Conservation (phyloP, 2,113 vertebrate species). For the Nothocercus julius region DNA sequence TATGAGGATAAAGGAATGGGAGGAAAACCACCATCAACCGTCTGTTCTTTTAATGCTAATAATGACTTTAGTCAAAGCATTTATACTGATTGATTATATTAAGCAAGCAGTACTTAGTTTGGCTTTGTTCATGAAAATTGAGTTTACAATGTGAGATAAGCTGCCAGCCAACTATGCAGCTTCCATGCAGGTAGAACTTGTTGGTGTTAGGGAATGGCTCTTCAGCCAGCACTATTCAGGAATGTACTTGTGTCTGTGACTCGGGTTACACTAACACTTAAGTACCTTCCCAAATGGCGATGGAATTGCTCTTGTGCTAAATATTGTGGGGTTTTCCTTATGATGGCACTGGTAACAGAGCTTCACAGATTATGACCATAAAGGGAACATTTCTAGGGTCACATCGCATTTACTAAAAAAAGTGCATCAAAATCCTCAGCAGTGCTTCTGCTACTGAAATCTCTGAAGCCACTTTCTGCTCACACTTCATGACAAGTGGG, state of each 20-base stretch:
- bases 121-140: not conserved
- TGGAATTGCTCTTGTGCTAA: not conserved
- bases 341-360: not conserved
- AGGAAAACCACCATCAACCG: not conserved
- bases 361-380: not conserved
- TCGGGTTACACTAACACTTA: not conserved
- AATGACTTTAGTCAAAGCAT: not conserved
- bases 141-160: not conserved
- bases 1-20: not conserved
- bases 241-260: not conserved
- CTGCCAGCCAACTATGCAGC: accelerated
- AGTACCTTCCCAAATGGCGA: not conserved
- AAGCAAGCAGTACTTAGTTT: not conserved
- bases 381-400: not conserved
- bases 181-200: not conserved
- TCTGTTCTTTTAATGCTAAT: not conserved
- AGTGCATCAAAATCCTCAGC: not conserved
- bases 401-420: not conserved
- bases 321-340: not conserved
- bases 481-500: not conserved
- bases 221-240: not conserved
- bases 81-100: not conserved
- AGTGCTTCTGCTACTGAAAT: not conserved
- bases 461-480: not conserved
- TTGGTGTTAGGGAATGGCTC: not conserved